A percentile compares a stretch with the other conserved stretches of the same genome.
These are phyloP conservation scores for Carposina sasakii DNA, from an alignment of 1,140 invertebrate genomes.

Conservation along the genomic window DNA sequence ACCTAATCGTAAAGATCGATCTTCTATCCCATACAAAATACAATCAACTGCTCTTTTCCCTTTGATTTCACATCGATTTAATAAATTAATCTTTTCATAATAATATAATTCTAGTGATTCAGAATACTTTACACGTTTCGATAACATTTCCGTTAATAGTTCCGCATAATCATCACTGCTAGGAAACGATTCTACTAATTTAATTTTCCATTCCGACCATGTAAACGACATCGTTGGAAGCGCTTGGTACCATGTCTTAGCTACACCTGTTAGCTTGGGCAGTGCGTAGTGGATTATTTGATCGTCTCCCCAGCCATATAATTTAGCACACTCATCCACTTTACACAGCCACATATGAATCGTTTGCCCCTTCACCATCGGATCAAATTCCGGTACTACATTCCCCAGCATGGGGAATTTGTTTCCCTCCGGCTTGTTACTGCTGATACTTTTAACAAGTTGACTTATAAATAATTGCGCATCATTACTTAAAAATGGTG, in stretches of 20 bases:
- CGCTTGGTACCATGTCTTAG: conserved; percentile 19
- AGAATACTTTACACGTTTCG: conserved; percentile 2
- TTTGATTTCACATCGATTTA: conserved; percentile 10
- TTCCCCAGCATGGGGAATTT: conserved; percentile 25
- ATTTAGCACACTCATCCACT: conserved; percentile 18
- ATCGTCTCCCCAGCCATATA: conserved; percentile 21
- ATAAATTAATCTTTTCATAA: conserved; percentile 8
- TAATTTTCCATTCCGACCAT: conserved; percentile 22
- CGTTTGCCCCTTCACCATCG: conserved; percentile 20
- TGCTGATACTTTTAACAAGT: conserved; percentile 14
- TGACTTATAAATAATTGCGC: conserved; percentile 4
- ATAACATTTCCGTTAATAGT: conserved; percentile 6
- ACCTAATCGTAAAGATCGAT: conserved; percentile 6
- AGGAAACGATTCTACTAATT: conserved; percentile 17
- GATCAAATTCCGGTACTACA: conserved; percentile 32
- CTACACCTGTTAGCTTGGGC: conserved; percentile 18
- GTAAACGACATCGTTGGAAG: conserved; percentile 19
- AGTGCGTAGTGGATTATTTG: conserved; percentile 23
- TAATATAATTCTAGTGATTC: conserved; percentile 11
- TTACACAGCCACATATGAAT: conserved; percentile 22
- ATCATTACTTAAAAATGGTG: not conserved
- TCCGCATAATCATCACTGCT: conserved; percentile 18
- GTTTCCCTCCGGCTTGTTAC: conserved; percentile 15
- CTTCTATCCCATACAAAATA: conserved; percentile 7
- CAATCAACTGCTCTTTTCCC: conserved; percentile 12